Conservation (phyloP, 2,888 invertebrate genomes). For the Coenonympha arcania region DNA sequence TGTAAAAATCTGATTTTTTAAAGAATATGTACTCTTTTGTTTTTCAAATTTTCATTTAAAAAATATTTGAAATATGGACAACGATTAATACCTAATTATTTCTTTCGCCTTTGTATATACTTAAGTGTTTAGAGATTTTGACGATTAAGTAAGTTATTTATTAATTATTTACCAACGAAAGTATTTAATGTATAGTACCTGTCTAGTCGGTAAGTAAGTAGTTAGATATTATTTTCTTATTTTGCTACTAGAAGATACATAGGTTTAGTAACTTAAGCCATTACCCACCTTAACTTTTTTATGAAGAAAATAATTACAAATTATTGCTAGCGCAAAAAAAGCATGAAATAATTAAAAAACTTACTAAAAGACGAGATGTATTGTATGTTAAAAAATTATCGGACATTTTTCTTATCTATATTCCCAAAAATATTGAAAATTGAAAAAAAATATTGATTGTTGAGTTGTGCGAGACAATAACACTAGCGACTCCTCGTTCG, state of each 20-base stretch:
- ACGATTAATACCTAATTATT: neutral
- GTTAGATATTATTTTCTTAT: conserved; percentile 29
- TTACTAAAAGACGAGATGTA: neutral
- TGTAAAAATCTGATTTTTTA: too few species aligned
- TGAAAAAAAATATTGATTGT: too few species aligned
- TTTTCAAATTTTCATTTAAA: too few species aligned
- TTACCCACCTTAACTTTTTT: conserved; percentile 43
- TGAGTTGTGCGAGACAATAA: too few species aligned
- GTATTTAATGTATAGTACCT: conserved; percentile 71
- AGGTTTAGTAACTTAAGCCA: conserved; percentile 17
- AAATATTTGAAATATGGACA: too few species aligned
- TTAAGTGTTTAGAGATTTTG: neutral
- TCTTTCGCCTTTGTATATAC: neutral
- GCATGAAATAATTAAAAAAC: neutral
- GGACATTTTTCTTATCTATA: too few species aligned
- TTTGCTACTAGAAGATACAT: conserved; percentile 25
- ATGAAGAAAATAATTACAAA: neutral
- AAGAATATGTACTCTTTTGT: too few species aligned
- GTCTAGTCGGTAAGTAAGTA: conserved; percentile 65
- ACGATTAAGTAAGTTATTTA: conserved; percentile 34
- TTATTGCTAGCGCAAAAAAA: neutral
- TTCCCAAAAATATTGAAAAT: too few species aligned
- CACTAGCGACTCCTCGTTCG: too few species aligned
- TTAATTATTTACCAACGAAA: conserved; percentile 40
- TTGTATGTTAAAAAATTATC: too few species aligned